These are phyloP conservation scores for Gerris buenoi DNA, from an alignment of 1,140 invertebrate species.

Conservation along the genomic window DNA sequence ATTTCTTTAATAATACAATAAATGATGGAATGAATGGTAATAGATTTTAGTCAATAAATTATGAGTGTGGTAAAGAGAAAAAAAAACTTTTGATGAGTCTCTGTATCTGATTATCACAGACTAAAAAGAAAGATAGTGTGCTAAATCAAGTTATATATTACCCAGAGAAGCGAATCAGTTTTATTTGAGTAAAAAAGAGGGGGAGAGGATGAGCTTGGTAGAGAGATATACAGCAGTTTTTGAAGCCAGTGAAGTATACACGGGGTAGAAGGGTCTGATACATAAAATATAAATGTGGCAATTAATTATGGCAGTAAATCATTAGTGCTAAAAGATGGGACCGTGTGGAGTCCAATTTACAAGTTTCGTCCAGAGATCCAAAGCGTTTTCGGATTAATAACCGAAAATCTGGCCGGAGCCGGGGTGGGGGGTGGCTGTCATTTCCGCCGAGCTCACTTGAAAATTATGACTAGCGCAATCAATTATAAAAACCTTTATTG, in stretches of 20 bases:
- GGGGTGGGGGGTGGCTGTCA: background rate
- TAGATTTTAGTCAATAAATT: background rate
- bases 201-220: background rate
- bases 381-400: background rate
- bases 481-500: background rate
- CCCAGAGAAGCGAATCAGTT: background rate
- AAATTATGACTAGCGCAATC: background rate
- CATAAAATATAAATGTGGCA: background rate
- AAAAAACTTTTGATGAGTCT: too few species aligned
- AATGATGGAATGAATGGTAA: too few species aligned
- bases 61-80: background rate
- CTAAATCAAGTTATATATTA: too few species aligned
- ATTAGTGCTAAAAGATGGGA: background rate
- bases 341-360: background rate
- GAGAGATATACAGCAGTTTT: background rate
- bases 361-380: background rate
- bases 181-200: background rate
- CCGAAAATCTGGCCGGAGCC: background rate
- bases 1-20: too few species aligned
- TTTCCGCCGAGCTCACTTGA: background rate
- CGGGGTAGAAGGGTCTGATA: background rate
- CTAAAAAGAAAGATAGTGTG: too few species aligned
- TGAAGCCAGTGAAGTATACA: background rate
- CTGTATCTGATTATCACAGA: too few species aligned
- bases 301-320: background rate